Percentiles rank a stretch among this genome's conserved stretches.
phyloP scores from a whole-genome alignment of 1,140 invertebrate genomes.

The Bombyx mandarina region DNA sequence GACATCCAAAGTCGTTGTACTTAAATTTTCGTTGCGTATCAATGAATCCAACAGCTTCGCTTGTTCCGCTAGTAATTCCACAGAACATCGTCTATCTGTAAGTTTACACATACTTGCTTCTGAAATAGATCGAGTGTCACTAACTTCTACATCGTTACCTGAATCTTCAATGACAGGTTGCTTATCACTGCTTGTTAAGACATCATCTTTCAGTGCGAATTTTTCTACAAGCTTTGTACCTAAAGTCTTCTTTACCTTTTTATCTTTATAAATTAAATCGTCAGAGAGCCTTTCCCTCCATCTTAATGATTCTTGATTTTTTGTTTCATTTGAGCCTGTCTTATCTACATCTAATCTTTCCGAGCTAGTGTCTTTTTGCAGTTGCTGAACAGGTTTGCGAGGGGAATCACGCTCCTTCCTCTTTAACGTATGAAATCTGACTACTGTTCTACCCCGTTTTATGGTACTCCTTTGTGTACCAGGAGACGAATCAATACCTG shows the following conservation, averaged over 20 bases:
- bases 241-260: conserved; percentile 75
- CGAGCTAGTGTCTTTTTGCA: not conserved
- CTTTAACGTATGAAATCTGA: conserved; percentile 77
- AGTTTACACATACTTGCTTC: conserved; percentile 29
- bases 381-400: conserved; percentile 26
- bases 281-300: conserved; percentile 76
- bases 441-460: conserved; percentile 78
- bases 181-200: conserved; percentile 31
- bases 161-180: conserved; percentile 11
- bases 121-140: no score
- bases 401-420: conserved; percentile 71
- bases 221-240: conserved; percentile 83
- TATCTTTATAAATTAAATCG: conserved; percentile 64
- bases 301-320: conserved; percentile 25
- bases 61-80: conserved; percentile 69
- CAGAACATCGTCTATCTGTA: conserved; percentile 60
- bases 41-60: conserved; percentile 66
- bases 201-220: conserved; percentile 79
- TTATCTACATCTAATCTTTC: conserved; percentile 6
- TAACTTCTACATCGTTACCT: conserved; percentile 2
- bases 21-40: conserved; percentile 68
- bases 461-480: conserved; percentile 71
- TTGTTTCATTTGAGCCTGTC: conserved; percentile 17
- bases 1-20: conserved; percentile 58
- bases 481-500: conserved; percentile 52